Percentiles rank a stretch among this genome's conserved stretches.
phyloP scores from a whole-genome alignment of 35 echinoderm and acorn worm species.

The Hemicentrotus pulcherrimus region DNA sequence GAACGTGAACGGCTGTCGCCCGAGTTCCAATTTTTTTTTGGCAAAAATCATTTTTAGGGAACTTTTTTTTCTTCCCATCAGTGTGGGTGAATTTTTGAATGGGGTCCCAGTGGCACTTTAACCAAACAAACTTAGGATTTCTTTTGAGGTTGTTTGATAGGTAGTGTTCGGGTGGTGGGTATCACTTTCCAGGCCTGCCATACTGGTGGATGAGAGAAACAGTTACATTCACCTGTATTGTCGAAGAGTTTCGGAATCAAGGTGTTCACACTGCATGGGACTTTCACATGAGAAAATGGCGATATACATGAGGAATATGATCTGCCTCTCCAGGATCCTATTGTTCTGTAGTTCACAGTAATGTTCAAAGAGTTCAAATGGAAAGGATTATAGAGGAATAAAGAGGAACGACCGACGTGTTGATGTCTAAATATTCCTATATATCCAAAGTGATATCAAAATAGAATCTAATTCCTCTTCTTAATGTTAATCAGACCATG shows the following conservation, averaged over 20 bases:
- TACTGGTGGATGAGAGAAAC: not conserved
- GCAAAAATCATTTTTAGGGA: not conserved
- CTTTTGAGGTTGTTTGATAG: not conserved
- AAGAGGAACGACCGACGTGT: no score
- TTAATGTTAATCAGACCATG: no score
- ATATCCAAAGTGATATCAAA: no score
- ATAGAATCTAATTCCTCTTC: no score
- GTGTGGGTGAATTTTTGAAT: not conserved
- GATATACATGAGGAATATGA: not conserved
- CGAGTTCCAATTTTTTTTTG: conserved; percentile 20
- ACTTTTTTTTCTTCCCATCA: not conserved
- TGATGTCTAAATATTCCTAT: no score
- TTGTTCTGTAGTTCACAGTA: not conserved
- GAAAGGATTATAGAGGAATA: not conserved
- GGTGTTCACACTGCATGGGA: not conserved
- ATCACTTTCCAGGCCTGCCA: not conserved
- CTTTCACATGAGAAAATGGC: not conserved
- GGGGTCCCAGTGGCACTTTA: conserved; percentile 27
- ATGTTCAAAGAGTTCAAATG: not conserved
- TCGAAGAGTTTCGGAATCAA: not conserved
- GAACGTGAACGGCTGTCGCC: conserved; percentile 42
- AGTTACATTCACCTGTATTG: not conserved
- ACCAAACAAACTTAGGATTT: conserved; percentile 55
- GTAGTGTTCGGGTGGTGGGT: not conserved
- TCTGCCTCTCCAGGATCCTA: no score